phyloP scores from a whole-genome alignment of 2,888 invertebrate genomes.

The Bhutanitis thaidina region DNA sequence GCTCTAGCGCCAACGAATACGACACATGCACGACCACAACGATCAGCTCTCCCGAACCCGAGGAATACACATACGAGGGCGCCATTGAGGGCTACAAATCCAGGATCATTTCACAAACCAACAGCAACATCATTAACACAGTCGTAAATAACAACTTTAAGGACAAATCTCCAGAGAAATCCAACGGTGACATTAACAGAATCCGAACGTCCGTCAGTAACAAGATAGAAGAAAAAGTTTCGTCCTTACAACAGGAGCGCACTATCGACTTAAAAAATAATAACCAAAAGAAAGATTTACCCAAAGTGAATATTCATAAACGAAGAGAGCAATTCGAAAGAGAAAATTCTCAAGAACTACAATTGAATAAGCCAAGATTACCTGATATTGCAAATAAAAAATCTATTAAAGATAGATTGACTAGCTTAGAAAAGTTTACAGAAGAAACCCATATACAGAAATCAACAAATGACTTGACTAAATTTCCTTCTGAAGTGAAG shows the following conservation, averaged over 20 bases:
- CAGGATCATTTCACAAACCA: slow-evolving; percentile 83
- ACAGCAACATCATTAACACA: slow-evolving; percentile 66
- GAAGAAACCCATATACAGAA: slow-evolving; percentile 74
- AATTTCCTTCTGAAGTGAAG: slow-evolving; percentile 80
- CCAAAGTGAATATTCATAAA: slow-evolving; percentile 91
- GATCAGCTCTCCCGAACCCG: slow-evolving; percentile 84
- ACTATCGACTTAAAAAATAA: slow-evolving; percentile 66
- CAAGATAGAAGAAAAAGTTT: slow-evolving; percentile 82
- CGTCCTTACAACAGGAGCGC: slow-evolving; percentile 78
- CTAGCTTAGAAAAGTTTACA: slow-evolving; percentile 83
- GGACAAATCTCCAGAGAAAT: slow-evolving; percentile 68
- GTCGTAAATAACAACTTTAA: slow-evolving; percentile 64
- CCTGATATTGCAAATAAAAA: slow-evolving; percentile 83
- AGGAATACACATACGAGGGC: slow-evolving; percentile 92
- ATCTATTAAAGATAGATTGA: slow-evolving; percentile 86
- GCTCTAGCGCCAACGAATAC: slow-evolving; percentile 80
- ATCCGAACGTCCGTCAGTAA: slow-evolving; percentile 73
- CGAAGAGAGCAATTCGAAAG: slow-evolving; percentile 91
- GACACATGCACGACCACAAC: slow-evolving; percentile 85
- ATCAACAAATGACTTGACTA: slow-evolving; percentile 66
- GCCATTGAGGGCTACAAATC: slow-evolving; percentile 93
- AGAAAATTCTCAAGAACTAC: slow-evolving; percentile 78
- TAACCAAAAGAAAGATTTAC: slow-evolving; percentile 79
- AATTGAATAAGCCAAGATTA: slow-evolving; percentile 72
- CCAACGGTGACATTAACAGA: slow-evolving; percentile 63